These are phyloP conservation scores for Scelioninae gen. 2 DNA, from an alignment of 2,888 invertebrate genomes.

Conservation along the genomic window DNA sequence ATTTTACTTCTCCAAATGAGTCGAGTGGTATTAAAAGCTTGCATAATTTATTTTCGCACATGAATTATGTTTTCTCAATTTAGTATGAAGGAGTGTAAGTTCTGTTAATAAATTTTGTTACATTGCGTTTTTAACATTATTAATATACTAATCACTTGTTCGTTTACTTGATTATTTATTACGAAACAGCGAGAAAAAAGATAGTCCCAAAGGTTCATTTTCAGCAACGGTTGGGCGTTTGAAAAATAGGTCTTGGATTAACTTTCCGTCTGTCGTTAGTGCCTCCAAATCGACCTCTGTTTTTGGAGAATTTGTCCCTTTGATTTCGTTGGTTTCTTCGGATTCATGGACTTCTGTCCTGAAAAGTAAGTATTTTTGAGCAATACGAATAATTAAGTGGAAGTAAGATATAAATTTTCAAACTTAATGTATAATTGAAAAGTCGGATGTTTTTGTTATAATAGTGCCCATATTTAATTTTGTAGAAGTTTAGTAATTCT, in stretches of 20 bases:
- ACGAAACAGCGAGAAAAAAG: constrained; percentile 26
- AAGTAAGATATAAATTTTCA: constrained; percentile 1
- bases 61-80: constrained; percentile 4
- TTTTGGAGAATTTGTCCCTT: constrained; percentile 54
- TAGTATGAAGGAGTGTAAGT: too few relatives aligned
- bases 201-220: constrained; percentile 59
- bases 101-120: too few relatives aligned
- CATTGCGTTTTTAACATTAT: not conserved
- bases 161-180: constrained; percentile 2
- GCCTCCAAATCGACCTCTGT: constrained; percentile 65
- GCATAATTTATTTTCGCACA: not conserved
- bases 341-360: not conserved
- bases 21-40: constrained; percentile 3
- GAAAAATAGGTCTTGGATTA: constrained; percentile 66
- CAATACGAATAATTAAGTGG: too few relatives aligned
- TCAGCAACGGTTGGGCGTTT: constrained; percentile 62
- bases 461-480: constrained; percentile 9
- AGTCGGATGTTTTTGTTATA: constrained; percentile 10
- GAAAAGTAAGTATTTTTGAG: not conserved
- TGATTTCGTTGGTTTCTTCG: not conserved
- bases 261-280: constrained; percentile 61
- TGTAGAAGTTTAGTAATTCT: constrained; percentile 10
- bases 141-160: not conserved
- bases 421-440: constrained; percentile 27
- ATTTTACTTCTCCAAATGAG: constrained; percentile 18